These are phyloP conservation scores for Catocala fraxini DNA, from an alignment of 2,888 invertebrate genomes.

Conservation along the genomic window DNA sequence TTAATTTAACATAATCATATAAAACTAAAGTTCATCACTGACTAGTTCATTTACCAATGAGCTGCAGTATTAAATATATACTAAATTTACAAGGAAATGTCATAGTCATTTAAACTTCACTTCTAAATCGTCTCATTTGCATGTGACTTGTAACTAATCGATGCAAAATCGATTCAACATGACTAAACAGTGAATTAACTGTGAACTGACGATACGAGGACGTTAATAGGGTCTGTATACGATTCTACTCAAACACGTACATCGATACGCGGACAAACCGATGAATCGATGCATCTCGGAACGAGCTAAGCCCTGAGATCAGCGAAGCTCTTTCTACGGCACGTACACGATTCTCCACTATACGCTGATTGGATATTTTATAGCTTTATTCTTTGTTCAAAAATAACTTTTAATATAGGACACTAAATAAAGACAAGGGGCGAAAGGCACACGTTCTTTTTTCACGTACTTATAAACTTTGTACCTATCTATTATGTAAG, in stretches of 20 bases:
- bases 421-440: neutral
- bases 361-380: constrained; percentile 59
- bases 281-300: constrained; percentile 54
- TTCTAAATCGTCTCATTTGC: constrained; percentile 19
- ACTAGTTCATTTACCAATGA: too few species aligned
- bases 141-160: constrained; percentile 30
- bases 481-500: constrained; percentile 1
- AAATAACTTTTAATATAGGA: constrained; percentile 1
- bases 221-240: constrained; percentile 26
- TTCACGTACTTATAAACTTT: constrained; percentile 3
- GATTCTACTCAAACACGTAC: constrained; percentile 35
- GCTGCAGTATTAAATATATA: too few species aligned
- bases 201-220: constrained; percentile 26
- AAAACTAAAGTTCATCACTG: too few species aligned
- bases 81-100: too few species aligned
- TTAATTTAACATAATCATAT: too few species aligned
- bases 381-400: constrained; percentile 33
- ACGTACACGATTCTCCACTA: constrained; percentile 52
- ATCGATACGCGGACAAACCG: constrained; percentile 39
- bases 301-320: constrained; percentile 54
- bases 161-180: constrained; percentile 40
- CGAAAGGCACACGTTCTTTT: neutral
- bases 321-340: constrained; percentile 46
- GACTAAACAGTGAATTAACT: constrained; percentile 50
- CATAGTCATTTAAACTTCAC: neutral